Base-by-base conservation (phyloP, 2,888 invertebrate genomes). In the Chydorus sphaericus region DNA sequence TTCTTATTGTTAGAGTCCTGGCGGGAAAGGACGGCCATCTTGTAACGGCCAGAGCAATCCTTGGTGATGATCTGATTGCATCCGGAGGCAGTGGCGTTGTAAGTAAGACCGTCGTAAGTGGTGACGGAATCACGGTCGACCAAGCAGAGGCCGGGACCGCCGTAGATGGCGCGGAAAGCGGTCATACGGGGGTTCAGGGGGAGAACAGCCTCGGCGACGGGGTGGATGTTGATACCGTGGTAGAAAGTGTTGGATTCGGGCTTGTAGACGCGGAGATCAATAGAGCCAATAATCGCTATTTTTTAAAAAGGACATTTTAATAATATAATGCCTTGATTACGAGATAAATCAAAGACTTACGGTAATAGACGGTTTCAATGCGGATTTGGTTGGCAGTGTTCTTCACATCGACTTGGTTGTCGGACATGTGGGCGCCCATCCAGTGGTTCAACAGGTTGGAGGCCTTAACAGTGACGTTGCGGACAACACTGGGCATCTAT, bases 61-160 rank as follows among this genome's bases (percentile, higher is more conserved):
- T 70, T 70, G 61, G 68, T 66, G 58, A 71, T 58, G 30, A 72
- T 64, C 52, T 68, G 65, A 61, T 65, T 68, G 63, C 71, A 72
- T 10, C 39, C 50, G 29, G 55, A 30, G 29, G 59, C 28, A 23
- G 59, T 37, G n/a, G 50, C 29, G n/a, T 60, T 55, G 60, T 61
- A 61, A 29, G 33, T 49, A 29, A 60, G 56, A 3, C 49, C 51
- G 49, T 61, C 61, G n/a, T 59, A 60, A 16, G 61, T 61, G 18
- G 39, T 54, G 23, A 60, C 56, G 30, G 60, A 51, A 10, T 60
- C 52, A 4, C 54, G 48, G 38, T 53, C 53, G 7, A 60, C 39
- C 28, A 57, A 50, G 56, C 61, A 61, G 18, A 49, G 48, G 18
- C 55, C 55, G 23, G 48, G 55, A 5, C 48, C 48, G 20, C 55